A percentile compares a stretch with the other conserved stretches of the same genome.
These are phyloP conservation scores for Chironomus tepperi DNA, from an alignment of 1,140 invertebrate genomes.

Conservation along the genomic window DNA sequence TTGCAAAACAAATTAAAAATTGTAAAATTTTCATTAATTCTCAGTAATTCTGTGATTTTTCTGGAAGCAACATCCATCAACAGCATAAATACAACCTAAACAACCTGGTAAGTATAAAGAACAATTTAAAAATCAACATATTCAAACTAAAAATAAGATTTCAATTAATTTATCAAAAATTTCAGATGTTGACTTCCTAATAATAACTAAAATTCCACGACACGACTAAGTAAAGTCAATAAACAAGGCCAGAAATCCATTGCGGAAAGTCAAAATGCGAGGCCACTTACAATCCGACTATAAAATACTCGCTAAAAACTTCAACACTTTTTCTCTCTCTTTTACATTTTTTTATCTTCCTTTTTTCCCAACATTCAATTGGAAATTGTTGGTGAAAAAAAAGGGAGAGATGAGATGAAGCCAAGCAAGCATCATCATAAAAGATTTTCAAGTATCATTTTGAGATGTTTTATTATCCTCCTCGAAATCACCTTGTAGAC, in stretches of 20 bases:
- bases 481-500: slow-evolving; percentile 17
- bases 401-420: neutral
- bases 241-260: neutral
- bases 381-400: neutral
- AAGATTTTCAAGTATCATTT: slow-evolving; percentile 21
- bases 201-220: no score
- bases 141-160: no score
- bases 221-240: no score
- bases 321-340: neutral
- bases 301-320: neutral
- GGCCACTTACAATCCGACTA: neutral
- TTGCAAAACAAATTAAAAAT: no score
- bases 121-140: no score
- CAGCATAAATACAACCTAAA: no score
- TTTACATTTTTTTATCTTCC: neutral
- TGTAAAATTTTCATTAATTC: no score
- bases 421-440: slow-evolving; percentile 10
- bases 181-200: no score
- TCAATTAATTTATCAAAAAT: no score
- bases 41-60: no score
- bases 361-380: neutral
- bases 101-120: no score
- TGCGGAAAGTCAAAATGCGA: neutral
- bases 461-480: slow-evolving; percentile 20
- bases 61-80: no score